A percentile compares a stretch with the other conserved stretches of the same genome.
Conservation (phyloP, 1,140 invertebrate species). For the Aphis gossypii region DNA sequence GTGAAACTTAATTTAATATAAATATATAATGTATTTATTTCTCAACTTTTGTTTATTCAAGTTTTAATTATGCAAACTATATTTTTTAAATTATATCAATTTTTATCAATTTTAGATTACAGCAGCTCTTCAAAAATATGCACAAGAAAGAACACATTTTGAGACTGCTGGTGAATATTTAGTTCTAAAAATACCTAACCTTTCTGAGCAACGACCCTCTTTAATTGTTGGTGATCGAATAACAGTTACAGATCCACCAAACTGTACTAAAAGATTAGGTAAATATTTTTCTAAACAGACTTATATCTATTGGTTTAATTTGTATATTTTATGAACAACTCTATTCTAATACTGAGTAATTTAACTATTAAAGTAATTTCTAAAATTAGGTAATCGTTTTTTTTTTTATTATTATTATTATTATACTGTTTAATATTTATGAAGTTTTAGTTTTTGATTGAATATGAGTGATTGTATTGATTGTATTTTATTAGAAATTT, state of each 20-base stretch:
- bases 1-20: not conserved
- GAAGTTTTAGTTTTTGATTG: not conserved
- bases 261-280: conserved; percentile 60
- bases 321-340: not conserved
- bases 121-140: conserved; percentile 52
- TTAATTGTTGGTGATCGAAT: conserved; percentile 81
- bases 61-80: not conserved
- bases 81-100: not conserved
- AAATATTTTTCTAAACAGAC: conserved; percentile 38
- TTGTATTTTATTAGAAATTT: not conserved
- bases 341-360: too few species aligned
- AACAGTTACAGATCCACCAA: conserved; percentile 64
- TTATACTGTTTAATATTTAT: not conserved
- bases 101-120: conserved; percentile 34
- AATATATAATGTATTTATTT: not conserved
- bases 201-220: conserved; percentile 85
- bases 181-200: conserved; percentile 77
- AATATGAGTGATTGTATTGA: not conserved
- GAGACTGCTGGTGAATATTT: conserved; percentile 74
- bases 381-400: too few species aligned
- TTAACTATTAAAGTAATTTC: too few species aligned
- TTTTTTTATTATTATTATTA: not conserved
- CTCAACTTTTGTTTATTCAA: not conserved
- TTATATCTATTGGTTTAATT: not conserved
- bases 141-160: conserved; percentile 68